phyloP scores from a whole-genome alignment of 1,140 invertebrate genomes.

The Pseudomyrmex dendroicus region DNA sequence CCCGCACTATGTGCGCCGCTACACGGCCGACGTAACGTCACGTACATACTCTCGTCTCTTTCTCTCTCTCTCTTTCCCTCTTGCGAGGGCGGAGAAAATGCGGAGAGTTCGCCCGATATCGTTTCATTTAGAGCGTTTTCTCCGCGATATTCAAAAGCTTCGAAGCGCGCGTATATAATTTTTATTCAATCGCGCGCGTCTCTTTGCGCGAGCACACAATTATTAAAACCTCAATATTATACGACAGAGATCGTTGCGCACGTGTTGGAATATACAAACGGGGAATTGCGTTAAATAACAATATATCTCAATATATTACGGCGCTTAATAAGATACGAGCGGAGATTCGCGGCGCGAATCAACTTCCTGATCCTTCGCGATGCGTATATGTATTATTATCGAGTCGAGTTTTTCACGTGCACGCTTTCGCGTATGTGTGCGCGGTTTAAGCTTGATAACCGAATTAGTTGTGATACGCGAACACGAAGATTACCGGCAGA shows the following conservation, averaged over 20 bases:
- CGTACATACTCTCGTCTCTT: conserved; percentile 25
- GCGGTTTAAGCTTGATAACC: conserved; percentile 49
- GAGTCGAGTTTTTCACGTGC: background rate
- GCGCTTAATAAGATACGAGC: too few relatives aligned
- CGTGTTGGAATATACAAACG: too few relatives aligned
- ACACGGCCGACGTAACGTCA: conserved; percentile 38
- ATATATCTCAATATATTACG: too few relatives aligned
- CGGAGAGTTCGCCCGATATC: conserved; percentile 32
- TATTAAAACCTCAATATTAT: too few relatives aligned
- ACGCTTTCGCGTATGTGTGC: conserved; percentile 17
- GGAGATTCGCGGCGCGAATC: background rate
- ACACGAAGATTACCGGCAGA: conserved; percentile 44
- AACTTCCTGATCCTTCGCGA: conserved; percentile 34
- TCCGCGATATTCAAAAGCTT: background rate
- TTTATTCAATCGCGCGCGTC: too few relatives aligned
- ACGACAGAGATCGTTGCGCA: too few relatives aligned
- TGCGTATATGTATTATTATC: too few relatives aligned
- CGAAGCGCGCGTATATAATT: too few relatives aligned
- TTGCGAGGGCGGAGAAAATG: background rate
- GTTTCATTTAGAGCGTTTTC: conserved; percentile 30
- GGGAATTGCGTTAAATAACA: too few relatives aligned
- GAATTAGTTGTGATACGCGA: conserved; percentile 49
- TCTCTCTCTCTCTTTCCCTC: too few relatives aligned
- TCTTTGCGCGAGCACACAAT: too few relatives aligned
- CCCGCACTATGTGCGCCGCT: conserved; percentile 3